Percentiles rank a stretch among this genome's conserved stretches.
phyloP scores from a whole-genome alignment of 2,797 vertebrate genomes.

The Trachops cirrhosus region DNA sequence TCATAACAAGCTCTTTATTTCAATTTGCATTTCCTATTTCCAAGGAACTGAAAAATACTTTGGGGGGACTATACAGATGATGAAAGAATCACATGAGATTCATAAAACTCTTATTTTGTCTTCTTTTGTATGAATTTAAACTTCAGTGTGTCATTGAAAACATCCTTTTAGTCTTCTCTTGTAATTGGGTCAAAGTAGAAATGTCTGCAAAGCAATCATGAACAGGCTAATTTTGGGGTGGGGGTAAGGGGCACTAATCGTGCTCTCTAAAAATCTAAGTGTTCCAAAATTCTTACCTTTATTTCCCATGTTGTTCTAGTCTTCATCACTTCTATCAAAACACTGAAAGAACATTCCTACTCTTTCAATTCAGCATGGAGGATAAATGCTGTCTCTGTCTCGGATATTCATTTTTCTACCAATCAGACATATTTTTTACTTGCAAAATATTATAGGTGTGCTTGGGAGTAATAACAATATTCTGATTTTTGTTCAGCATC shows the following conservation, averaged over 20 bases:
- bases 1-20: not conserved
- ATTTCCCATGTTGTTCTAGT: not conserved
- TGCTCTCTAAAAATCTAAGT: not conserved
- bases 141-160: not conserved
- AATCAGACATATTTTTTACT: not conserved
- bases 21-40: not conserved
- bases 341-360: not conserved
- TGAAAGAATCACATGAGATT: not conserved
- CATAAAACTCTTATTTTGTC: not conserved
- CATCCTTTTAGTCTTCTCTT: not conserved
- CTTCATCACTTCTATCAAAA: not conserved
- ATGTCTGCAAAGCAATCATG: not conserved
- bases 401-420: not conserved
- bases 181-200: not conserved
- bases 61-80: not conserved
- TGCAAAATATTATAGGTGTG: not conserved
- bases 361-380: not conserved
- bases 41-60: not conserved
- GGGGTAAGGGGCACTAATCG: rapidly evolving
- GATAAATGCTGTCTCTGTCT: not conserved
- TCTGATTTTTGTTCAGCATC: not conserved
- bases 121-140: not conserved
- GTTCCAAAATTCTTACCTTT: not conserved
- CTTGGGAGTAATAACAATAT: not conserved
- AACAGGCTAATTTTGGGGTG: not conserved